Conservation (phyloP, 2,888 invertebrate species). For the Eupithecia inturbata region DNA sequence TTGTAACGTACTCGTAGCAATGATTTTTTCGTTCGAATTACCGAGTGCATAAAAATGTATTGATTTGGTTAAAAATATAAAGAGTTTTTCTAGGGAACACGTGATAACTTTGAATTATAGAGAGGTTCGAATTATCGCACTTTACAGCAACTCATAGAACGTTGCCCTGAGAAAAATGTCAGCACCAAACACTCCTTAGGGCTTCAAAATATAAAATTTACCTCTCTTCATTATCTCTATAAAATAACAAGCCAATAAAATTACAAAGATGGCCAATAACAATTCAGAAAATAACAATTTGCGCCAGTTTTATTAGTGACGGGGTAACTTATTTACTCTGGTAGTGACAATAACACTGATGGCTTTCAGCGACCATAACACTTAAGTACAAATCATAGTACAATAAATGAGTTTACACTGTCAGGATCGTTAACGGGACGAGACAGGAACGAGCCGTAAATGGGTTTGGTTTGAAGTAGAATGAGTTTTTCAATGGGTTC, state of each 20-base stretch:
- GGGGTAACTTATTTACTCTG: neutral
- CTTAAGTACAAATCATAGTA: conserved; percentile 6
- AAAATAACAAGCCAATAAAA: conserved; percentile 17
- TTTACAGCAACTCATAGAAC: neutral
- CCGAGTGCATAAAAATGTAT: too few relatives aligned
- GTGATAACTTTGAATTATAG: too few relatives aligned
- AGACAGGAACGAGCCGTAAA: neutral
- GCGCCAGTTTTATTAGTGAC: conserved; percentile 11
- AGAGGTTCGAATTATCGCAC: too few relatives aligned
- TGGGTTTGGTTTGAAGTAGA: neutral
- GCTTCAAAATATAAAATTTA: neutral
- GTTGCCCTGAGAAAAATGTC: neutral
- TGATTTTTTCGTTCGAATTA: too few relatives aligned
- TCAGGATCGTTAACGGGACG: neutral
- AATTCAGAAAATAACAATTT: conserved; percentile 16
- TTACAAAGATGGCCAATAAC: conserved; percentile 19
- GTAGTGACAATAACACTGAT: conserved; percentile 12
- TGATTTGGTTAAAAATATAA: too few relatives aligned
- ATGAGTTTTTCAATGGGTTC: neutral
- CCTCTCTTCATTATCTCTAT: neutral
- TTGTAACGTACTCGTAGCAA: too few relatives aligned
- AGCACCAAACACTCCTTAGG: too few relatives aligned
- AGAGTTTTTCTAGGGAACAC: too few relatives aligned
- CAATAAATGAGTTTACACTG: conserved; percentile 4
- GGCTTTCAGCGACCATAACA: conserved; percentile 10